phyloP scores from a whole-genome alignment of 2,113 vertebrate genomes.

The Oncorhynchus kisutch region DNA sequence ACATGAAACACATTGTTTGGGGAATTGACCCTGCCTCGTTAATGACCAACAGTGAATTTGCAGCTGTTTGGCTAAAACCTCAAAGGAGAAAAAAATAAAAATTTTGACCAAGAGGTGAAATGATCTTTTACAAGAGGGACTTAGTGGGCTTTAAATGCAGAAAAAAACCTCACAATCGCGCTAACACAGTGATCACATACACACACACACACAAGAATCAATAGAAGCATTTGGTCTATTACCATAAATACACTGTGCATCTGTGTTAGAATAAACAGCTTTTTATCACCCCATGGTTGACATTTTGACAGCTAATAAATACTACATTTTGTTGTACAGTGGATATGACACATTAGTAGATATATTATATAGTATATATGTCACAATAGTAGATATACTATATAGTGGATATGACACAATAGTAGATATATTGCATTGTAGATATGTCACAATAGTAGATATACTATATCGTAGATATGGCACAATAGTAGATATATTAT shows the following conservation, averaged over 20 bases:
- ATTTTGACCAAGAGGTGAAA: slow-evolving; percentile 26
- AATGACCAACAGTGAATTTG: slow-evolving; percentile 72
- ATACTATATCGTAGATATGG: too few species aligned
- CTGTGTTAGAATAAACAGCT: slow-evolving; percentile 51
- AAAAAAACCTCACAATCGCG: slow-evolving; percentile 10
- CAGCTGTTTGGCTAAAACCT: slow-evolving; percentile 11
- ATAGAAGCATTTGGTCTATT: slow-evolving; percentile 73
- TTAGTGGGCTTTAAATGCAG: slow-evolving; percentile 8
- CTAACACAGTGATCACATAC: neutral
- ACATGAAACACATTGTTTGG: slow-evolving; percentile 72
- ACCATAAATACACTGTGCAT: slow-evolving; percentile 67
- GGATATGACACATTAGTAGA: slow-evolving; percentile 34
- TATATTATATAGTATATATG: too few species aligned
- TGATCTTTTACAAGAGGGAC: slow-evolving; percentile 28
- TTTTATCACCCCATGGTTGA: slow-evolving; percentile 68
- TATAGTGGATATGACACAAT: too few species aligned
- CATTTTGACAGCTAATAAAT: slow-evolving; percentile 51
- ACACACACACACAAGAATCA: slow-evolving; percentile 53
- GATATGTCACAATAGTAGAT: too few species aligned
- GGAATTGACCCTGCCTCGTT: slow-evolving; percentile 70
- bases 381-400: too few species aligned
- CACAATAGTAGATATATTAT: too few species aligned
- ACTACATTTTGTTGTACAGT: slow-evolving; percentile 49
- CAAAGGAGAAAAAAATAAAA: slow-evolving; percentile 2
- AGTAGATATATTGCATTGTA: too few species aligned